These are phyloP conservation scores for Todus mexicanus DNA, from an alignment of 2,797 vertebrate species.

Conservation along the genomic window DNA sequence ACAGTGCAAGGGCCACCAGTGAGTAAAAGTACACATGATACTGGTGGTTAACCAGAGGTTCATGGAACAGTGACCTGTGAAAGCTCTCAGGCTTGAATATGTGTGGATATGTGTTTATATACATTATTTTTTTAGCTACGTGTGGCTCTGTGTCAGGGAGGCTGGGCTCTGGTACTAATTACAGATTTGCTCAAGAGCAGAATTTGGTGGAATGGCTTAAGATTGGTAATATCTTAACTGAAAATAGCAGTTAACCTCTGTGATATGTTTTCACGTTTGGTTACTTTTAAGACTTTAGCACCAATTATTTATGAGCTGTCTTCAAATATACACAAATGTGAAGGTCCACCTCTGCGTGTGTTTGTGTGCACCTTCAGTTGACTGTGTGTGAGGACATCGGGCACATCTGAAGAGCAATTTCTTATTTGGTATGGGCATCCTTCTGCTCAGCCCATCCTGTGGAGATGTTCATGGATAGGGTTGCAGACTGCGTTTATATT, in stretches of 20 bases:
- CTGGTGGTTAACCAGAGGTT: background rate
- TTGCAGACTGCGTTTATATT: background rate
- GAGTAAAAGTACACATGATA: background rate
- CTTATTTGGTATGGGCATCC: background rate
- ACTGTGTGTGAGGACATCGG: background rate
- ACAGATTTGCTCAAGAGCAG: background rate
- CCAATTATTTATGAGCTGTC: background rate
- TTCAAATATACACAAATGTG: background rate
- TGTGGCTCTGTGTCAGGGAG: background rate
- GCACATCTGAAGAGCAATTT: background rate
- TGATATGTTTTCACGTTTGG: background rate
- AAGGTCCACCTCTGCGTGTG: accelerated
- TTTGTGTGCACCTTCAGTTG: background rate
- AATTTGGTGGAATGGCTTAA: background rate
- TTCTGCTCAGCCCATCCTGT: background rate
- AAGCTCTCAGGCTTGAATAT: background rate
- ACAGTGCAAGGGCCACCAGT: background rate
- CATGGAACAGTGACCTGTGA: background rate
- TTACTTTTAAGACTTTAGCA: background rate
- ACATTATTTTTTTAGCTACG: background rate
- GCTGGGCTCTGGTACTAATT: background rate
- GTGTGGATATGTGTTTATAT: background rate
- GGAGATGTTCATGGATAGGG: background rate
- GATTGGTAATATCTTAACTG: background rate
- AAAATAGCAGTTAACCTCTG: background rate